A percentile compares a stretch with the other conserved stretches of the same genome.
Evolutionary conservation across 2,113 vertebrate genomes (phyloP).

Genomic region (Gymnorhina tibicen): DNA sequence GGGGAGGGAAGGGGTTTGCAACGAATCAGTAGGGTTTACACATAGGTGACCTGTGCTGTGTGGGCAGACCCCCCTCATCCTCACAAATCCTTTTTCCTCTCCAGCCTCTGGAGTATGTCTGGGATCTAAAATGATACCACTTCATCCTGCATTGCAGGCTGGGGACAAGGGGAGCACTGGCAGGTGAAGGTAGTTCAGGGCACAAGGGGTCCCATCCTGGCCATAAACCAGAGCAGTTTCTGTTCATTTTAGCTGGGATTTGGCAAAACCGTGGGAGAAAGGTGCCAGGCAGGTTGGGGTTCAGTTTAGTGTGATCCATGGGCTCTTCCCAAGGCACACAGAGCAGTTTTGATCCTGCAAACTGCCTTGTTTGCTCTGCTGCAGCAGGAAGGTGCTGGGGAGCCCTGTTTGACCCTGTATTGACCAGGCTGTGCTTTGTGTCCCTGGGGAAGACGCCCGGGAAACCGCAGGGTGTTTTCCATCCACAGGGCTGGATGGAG

Average conservation of each 20-base stretch:
- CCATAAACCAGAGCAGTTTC: not conserved
- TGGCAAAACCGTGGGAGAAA: not conserved
- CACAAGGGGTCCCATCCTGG: not conserved
- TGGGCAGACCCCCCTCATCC: not conserved
- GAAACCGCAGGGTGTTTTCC: conserved; percentile 51
- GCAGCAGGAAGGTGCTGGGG: not conserved
- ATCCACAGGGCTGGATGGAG: not conserved
- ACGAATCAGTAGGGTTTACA: not conserved
- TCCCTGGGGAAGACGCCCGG: not conserved
- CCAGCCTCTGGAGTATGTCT: not conserved
- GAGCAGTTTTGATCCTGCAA: not conserved
- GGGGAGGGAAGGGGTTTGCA: not conserved
- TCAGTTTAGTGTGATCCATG: not conserved
- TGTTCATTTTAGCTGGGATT: not conserved
- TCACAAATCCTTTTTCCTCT: not conserved
- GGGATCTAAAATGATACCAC: not conserved
- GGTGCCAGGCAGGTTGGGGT: not conserved
- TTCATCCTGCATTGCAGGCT: not conserved
- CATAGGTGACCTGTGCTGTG: not conserved
- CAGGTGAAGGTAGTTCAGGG: not conserved
- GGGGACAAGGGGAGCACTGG: not conserved
- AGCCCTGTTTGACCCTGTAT: not conserved
- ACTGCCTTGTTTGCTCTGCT: not conserved
- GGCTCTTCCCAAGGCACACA: fast-evolving
- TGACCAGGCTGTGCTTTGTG: not conserved